Conservation (phyloP, 2,797 vertebrate genomes). For the Ibycter americanus region DNA sequence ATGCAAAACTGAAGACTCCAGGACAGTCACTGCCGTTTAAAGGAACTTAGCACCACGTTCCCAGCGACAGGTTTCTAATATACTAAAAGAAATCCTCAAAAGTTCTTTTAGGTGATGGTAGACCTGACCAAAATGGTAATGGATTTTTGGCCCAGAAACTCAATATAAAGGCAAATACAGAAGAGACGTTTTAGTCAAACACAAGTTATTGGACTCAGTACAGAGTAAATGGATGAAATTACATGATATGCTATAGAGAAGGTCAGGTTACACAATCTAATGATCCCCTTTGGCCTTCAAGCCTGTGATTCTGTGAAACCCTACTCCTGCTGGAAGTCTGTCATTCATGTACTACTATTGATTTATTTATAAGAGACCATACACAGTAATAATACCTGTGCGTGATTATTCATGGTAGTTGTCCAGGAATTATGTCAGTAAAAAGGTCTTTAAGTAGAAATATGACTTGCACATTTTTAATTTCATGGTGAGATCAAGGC, state of each 20-base stretch:
- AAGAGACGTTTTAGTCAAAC: conserved; percentile 49
- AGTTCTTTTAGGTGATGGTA: background rate
- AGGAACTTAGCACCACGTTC: background rate
- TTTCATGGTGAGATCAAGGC: background rate
- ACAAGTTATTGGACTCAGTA: conserved; percentile 38
- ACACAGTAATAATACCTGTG: background rate
- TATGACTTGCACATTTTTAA: background rate
- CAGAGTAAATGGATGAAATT: conserved; percentile 45
- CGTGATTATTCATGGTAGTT: background rate
- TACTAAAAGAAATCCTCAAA: background rate
- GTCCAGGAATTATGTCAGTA: background rate
- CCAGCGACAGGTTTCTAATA: background rate
- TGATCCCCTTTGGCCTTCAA: conserved; percentile 21
- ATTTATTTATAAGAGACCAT: background rate
- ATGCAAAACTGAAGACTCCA: background rate
- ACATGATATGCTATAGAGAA: background rate
- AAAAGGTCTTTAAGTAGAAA: background rate
- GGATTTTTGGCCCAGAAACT: conserved; percentile 56
- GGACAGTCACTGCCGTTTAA: background rate
- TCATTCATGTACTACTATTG: background rate
- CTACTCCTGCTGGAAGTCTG: background rate
- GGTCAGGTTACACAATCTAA: conserved; percentile 23
- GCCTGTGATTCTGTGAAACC: background rate
- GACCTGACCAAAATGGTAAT: conserved; percentile 42
- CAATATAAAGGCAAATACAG: conserved; percentile 61